Base-by-base conservation (phyloP, 2,113 vertebrate species). In the Kryptolebias marmoratus region DNA sequence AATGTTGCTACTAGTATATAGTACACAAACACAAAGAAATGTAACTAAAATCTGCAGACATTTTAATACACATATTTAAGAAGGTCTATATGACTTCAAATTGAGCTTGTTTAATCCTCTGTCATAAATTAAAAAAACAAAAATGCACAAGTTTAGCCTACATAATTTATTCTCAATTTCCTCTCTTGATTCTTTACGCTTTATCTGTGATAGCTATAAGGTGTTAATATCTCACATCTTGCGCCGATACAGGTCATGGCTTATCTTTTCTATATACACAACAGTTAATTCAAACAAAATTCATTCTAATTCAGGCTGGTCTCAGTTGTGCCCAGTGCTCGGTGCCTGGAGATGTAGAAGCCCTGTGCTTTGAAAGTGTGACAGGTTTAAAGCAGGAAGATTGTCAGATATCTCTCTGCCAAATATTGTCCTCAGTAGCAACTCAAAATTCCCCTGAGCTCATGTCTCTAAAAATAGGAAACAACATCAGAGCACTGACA, bases 171-270 rank as follows among this genome's bases (percentile, higher is more conserved):
- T 80, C 56, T 64, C 74, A 82, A 54, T 83, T 78, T 81, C 49
- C 75, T 73, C 13, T 80, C 48, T 56, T 72, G 73, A 87, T 73
- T 79, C 68, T 82, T 71, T 60, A 72, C 62, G 44, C 52, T 30
- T 48, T 53, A 75, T 73, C 70, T 73, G 74, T 79, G 71, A 81
- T 79, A 77, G 47, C 70, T 67, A 79, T 73, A 66, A 88, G 78
- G 87, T 76, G 87, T 88, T 71, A 62, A 89, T 85, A 88, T 90
- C 89, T 90, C 49, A 84, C 81, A 87, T 81, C 74, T 85, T 88
- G 58, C 68, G 57, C 75, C 73, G 77, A 63, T 73, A 68, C 67
- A 57, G 64, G 79, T 81, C 82, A 84, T 87, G 81, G 68, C 79
- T 87, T 81, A 89, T 87, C 57, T 49, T 66, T 74, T 65, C 77